Percentiles rank a stretch among this genome's conserved stretches.
Conservation (phyloP, 2,797 vertebrate species). For the Lophius americanus region DNA sequence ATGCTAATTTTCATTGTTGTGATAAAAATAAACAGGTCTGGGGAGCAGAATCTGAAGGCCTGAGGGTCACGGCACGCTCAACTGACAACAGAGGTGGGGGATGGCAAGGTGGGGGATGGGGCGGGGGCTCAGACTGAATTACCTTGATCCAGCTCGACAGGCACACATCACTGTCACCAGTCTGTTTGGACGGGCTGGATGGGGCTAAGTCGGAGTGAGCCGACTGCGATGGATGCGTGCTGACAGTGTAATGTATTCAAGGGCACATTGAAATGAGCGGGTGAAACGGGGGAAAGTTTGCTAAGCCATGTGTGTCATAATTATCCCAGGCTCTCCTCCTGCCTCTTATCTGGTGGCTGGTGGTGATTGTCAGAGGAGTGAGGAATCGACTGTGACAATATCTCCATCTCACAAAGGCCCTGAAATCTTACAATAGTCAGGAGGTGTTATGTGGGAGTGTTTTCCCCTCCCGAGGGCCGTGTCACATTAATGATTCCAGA, state of each 20-base stretch:
- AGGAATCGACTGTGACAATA: constrained; percentile 67
- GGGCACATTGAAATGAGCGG: constrained; percentile 82
- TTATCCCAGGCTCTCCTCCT: constrained; percentile 64
- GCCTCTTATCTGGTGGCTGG: constrained; percentile 72
- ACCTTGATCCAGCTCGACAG: constrained; percentile 84
- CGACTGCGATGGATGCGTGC: constrained; percentile 80
- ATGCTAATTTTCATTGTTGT: constrained; percentile 86
- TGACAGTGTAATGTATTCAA: constrained; percentile 84
- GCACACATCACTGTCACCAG: constrained; percentile 84
- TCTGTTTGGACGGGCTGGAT: constrained; percentile 79
- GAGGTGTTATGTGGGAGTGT: constrained; percentile 36
- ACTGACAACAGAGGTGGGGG: constrained; percentile 67
- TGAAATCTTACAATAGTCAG: constrained; percentile 31
- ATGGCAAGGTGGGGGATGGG: constrained; percentile 1
- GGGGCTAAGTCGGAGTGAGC: constrained; percentile 81
- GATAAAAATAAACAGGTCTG: constrained; percentile 88
- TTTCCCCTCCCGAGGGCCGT: constrained; percentile 19
- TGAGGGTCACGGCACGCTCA: constrained; percentile 75
- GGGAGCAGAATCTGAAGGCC: constrained; percentile 75
- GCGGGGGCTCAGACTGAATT: constrained; percentile 75
- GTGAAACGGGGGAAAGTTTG: constrained; percentile 73
- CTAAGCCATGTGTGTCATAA: constrained; percentile 75
- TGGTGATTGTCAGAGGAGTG: constrained; percentile 68
- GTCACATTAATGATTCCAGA: constrained; percentile 12
- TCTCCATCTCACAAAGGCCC: constrained; percentile 46